Conservation (phyloP, 1,140 invertebrate species). For the Conus ventricosus region DNA sequence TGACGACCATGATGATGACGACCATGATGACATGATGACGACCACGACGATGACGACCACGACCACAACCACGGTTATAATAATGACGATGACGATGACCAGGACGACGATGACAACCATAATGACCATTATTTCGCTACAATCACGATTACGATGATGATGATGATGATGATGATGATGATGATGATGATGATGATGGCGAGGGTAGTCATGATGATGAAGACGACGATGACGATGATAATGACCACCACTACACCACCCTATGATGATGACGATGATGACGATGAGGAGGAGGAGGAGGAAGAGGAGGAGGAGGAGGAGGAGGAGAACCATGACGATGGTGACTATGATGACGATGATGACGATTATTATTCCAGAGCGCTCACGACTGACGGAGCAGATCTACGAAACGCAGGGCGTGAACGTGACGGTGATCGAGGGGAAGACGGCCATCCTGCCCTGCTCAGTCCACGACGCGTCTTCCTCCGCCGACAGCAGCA, state of each 20-base stretch:
- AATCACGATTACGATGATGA: neutral
- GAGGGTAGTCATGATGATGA: neutral
- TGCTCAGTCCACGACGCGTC: conserved; percentile 79
- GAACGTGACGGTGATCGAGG: conserved; percentile 93
- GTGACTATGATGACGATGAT: too few species aligned
- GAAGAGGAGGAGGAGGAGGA: too few species aligned
- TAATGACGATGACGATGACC: neutral
- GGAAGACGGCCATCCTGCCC: conserved; percentile 91
- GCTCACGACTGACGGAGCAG: neutral
- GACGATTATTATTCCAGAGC: neutral
- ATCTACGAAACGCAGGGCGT: conserved; percentile 70
- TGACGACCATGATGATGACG: neutral
- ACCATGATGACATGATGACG: too few species aligned
- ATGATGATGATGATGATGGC: too few species aligned
- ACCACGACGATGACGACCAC: neutral
- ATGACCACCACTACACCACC: neutral
- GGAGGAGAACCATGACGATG: too few species aligned
- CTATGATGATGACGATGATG: neutral
- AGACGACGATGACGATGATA: neutral
- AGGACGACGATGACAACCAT: neutral
- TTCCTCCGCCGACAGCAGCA: neutral
- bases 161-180: neutral
- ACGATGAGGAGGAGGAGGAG: neutral
- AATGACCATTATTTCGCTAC: too few species aligned
- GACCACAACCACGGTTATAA: neutral